A percentile compares a stretch with the other conserved stretches of the same genome.
Conservation (phyloP, 2,797 vertebrate species). For the Liparis tanakae region DNA sequence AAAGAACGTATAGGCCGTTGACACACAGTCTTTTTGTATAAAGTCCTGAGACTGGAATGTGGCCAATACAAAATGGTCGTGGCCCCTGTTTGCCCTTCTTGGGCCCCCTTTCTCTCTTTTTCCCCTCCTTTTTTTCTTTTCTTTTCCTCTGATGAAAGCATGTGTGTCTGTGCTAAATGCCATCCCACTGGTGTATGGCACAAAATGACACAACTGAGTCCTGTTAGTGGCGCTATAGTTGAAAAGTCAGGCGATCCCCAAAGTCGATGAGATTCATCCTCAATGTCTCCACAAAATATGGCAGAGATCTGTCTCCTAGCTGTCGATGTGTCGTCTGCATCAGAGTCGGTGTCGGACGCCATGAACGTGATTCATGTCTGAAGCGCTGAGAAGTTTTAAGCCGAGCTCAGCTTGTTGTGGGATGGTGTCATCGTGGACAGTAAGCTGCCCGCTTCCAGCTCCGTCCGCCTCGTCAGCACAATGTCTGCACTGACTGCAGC, state of each 20-base stretch:
- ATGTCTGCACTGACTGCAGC: conserved; percentile 43
- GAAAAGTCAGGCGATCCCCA: background rate
- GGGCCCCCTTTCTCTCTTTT: conserved; percentile 7
- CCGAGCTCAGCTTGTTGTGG: conserved; percentile 53
- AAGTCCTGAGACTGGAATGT: conserved; percentile 59
- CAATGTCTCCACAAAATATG: background rate
- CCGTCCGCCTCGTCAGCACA: conserved; percentile 62
- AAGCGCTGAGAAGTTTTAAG: conserved; percentile 7
- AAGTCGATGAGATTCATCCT: background rate
- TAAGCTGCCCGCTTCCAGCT: conserved; percentile 46
- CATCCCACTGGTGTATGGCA: background rate
- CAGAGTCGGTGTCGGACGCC: background rate
- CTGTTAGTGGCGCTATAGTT: background rate
- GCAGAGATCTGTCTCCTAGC: background rate
- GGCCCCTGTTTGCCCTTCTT: conserved; percentile 36
- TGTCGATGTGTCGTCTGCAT: background rate
- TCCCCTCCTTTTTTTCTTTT: background rate
- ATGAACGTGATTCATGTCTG: conserved; percentile 6
- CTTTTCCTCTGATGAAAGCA: background rate
- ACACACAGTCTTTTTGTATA: conserved; percentile 55
- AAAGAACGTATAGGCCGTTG: conserved; percentile 43
- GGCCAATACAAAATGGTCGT: conserved; percentile 39
- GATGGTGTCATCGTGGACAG: conserved; percentile 31
- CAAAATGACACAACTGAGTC: background rate
- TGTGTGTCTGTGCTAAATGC: background rate